These are phyloP conservation scores for Netelia melanura DNA, from an alignment of 2,888 invertebrate genomes.

Conservation along the genomic window DNA sequence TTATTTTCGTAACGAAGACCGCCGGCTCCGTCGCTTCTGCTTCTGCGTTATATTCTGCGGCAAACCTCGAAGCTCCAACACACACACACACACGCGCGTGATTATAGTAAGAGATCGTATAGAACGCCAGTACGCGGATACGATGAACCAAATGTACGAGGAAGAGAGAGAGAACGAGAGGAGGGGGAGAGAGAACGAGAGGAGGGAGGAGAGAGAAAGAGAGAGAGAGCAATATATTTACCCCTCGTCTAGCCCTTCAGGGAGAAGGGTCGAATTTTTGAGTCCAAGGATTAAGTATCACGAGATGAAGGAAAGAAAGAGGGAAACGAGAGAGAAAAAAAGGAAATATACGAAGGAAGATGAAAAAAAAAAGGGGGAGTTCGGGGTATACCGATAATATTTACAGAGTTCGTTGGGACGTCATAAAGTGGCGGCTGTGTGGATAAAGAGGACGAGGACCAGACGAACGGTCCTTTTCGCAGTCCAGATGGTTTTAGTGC, in stretches of 20 bases:
- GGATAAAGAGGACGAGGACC: conserved; percentile 31
- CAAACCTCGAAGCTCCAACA: conserved; percentile 40
- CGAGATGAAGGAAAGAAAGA: background rate
- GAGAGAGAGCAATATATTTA: conserved; percentile 23
- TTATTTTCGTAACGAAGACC: conserved; percentile 65
- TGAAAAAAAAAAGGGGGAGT: background rate
- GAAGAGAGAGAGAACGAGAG: background rate
- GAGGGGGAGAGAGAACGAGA: too few species aligned
- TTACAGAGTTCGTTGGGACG: conserved; percentile 32
- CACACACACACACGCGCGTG: background rate
- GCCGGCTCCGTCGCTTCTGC: conserved; percentile 8
- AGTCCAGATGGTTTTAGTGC: conserved; percentile 42
- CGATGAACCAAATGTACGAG: background rate
- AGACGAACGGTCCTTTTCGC: conserved; percentile 30
- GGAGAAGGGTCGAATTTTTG: conserved; percentile 21
- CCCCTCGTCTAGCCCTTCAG: background rate
- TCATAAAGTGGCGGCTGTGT: conserved; percentile 9
- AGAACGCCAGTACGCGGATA: background rate
- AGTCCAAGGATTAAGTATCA: conserved; percentile 6
- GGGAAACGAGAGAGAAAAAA: background rate
- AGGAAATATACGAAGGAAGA: too few species aligned
- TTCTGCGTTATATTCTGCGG: conserved; percentile 46
- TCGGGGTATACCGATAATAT: conserved; percentile 28
- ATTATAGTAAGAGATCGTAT: background rate
- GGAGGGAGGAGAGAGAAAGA: background rate